Conservation (phyloP, 1,140 invertebrate species). For the Thalassaphorura encarpata region DNA sequence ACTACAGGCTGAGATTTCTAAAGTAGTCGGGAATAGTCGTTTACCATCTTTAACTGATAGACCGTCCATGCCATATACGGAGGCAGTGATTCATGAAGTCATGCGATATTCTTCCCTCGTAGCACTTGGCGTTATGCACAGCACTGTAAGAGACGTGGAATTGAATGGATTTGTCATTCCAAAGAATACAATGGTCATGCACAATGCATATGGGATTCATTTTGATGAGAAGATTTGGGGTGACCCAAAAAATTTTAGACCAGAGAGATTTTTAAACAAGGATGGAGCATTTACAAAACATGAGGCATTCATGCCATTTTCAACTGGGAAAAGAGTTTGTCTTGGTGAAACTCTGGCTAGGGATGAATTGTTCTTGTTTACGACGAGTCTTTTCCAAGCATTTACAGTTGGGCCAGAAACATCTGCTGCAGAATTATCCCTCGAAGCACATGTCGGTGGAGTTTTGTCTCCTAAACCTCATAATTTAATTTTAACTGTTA, state of each 20-base stretch:
- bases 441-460: neutral
- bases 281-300: conserved; percentile 1
- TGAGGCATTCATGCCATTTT: conserved; percentile 2
- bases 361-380: neutral
- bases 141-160: conserved; percentile 17
- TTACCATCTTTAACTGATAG: neutral
- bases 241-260: conserved; percentile 39
- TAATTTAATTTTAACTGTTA: neutral
- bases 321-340: conserved; percentile 1
- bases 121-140: conserved; percentile 46
- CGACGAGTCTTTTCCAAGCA: neutral
- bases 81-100: conserved; percentile 47
- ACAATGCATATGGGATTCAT: conserved; percentile 39
- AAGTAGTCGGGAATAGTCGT: no score
- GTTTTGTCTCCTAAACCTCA: neutral
- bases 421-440: neutral
- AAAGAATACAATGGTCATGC: conserved; percentile 35
- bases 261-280: conserved; percentile 39
- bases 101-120: conserved; percentile 46
- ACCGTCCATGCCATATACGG: conserved; percentile 43
- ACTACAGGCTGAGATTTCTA: no score
- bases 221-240: conserved; percentile 38
- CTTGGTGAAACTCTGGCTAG: conserved; percentile 5
- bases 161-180: conserved; percentile 36
- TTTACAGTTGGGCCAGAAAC: neutral